phyloP scores from a whole-genome alignment of 2,113 vertebrate species.

The Laterallus jamaicensis region DNA sequence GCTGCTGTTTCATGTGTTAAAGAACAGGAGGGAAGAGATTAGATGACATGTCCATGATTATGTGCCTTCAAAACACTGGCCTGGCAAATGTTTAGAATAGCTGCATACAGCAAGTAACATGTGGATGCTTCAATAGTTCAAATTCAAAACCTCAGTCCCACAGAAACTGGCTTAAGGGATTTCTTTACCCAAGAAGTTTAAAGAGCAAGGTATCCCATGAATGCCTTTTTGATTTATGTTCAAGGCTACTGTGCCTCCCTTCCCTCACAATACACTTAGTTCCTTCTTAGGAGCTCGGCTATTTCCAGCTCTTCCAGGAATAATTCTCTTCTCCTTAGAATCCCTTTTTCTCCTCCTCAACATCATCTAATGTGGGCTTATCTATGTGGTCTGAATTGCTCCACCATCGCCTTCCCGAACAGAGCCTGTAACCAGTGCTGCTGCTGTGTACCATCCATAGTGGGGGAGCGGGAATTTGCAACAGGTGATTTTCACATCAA shows the following conservation, averaged over 20 bases:
- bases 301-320: neutral
- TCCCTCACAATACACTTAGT: neutral
- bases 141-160: neutral
- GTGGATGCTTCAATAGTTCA: neutral
- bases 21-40: neutral
- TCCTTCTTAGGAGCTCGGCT: neutral
- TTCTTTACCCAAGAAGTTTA: neutral
- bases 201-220: neutral
- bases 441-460: neutral
- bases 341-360: neutral
- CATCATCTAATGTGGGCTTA: neutral
- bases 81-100: neutral
- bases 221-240: neutral
- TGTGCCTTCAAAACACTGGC: neutral
- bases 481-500: neutral
- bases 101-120: neutral
- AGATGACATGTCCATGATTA: neutral
- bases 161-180: neutral
- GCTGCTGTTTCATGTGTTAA: neutral
- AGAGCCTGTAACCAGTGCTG: neutral
- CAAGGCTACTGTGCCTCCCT: neutral
- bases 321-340: neutral
- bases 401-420: neutral
- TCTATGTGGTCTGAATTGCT: fast-evolving
- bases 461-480: neutral